A percentile compares a stretch with the other conserved stretches of the same genome.
Evolutionary conservation across 1,140 invertebrate genomes (phyloP).

Genomic region (Micrasema longulum): DNA sequence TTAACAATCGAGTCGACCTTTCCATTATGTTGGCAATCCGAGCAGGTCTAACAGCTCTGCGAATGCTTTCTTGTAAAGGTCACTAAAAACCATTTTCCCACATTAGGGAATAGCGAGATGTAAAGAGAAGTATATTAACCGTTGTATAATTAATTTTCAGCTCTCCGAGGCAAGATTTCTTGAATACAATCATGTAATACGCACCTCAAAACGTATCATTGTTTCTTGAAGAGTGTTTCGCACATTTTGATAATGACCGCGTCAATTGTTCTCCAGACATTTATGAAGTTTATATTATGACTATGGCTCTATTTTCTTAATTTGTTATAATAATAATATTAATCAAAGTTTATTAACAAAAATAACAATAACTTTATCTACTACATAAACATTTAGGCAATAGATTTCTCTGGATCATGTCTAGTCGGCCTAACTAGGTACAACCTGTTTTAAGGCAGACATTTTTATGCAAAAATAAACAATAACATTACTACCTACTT

Average conservation of each 20-base stretch:
- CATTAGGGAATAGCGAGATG: conserved; percentile 5
- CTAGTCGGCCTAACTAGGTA: too few species aligned
- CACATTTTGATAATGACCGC: conserved; percentile 1
- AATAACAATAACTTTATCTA: too few species aligned
- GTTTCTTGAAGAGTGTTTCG: conserved; percentile 5
- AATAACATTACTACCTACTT: too few species aligned
- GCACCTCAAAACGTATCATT: neutral
- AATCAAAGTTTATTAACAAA: too few species aligned
- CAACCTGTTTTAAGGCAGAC: too few species aligned
- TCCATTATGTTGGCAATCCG: conserved; percentile 15
- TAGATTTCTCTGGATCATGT: too few species aligned
- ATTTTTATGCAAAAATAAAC: too few species aligned
- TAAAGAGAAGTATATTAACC: neutral
- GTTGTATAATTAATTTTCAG: conserved; percentile 21
- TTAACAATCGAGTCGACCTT: conserved; percentile 15
- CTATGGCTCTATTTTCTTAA: too few species aligned
- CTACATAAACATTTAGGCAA: too few species aligned
- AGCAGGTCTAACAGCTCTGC: conserved; percentile 1
- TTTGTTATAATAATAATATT: too few species aligned
- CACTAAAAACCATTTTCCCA: conserved; percentile 28
- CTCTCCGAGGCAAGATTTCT: conserved; percentile 11
- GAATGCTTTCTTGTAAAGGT: conserved; percentile 28
- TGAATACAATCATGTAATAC: neutral
- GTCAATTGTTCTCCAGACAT: neutral
- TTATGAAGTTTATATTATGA: too few species aligned